Percentiles rank a stretch among this genome's conserved stretches.
phyloP scores from a whole-genome alignment of 2,113 vertebrate species.

The Rutilus rutilus region DNA sequence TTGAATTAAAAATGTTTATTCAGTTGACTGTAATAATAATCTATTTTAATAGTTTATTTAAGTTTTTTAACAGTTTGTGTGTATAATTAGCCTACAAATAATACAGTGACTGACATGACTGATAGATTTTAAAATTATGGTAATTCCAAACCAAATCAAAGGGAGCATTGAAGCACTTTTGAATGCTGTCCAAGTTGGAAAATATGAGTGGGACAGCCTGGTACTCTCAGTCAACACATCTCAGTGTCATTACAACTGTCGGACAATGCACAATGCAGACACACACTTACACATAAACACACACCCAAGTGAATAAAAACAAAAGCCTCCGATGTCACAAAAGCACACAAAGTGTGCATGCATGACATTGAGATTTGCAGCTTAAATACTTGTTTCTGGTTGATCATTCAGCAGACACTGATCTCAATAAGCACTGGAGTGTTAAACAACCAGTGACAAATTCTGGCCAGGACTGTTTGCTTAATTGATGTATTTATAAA shows the following conservation, averaged over 20 bases:
- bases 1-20: too few relatives aligned
- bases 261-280: slow-evolving; percentile 47
- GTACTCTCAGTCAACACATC: slow-evolving; percentile 24
- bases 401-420: not conserved
- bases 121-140: too few relatives aligned
- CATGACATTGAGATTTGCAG: too few relatives aligned
- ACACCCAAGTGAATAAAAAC: not conserved
- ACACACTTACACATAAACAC: not conserved
- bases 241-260: not conserved
- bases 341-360: not conserved
- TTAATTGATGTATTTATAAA: not conserved
- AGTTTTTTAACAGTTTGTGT: too few relatives aligned
- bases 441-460: not conserved
- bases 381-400: not conserved
- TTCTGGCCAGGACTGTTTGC: not conserved
- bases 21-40: too few relatives aligned
- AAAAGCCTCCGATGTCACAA: not conserved
- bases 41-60: too few relatives aligned
- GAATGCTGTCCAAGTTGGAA: not conserved
- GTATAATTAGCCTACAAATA: too few relatives aligned
- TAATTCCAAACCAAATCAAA: not conserved
- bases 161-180: not conserved
- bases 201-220: slow-evolving; percentile 31
- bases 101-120: too few relatives aligned
- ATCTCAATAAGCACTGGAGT: not conserved